Conservation (phyloP, 1,140 invertebrate genomes). For the Phymastichus coffea region DNA sequence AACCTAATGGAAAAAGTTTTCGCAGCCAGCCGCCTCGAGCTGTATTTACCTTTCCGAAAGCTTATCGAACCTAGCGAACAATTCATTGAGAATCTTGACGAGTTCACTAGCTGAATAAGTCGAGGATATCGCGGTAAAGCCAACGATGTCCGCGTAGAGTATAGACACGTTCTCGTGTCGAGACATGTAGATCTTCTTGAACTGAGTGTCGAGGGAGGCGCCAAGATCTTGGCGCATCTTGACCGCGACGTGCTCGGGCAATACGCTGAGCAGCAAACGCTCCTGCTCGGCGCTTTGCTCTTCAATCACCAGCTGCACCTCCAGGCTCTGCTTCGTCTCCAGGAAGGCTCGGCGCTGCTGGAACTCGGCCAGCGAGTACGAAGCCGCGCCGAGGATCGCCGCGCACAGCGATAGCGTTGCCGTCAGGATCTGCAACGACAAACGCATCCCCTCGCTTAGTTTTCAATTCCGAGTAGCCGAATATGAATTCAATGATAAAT, state of each 20-base stretch:
- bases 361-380: constrained; percentile 80
- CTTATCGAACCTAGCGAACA: constrained; percentile 91
- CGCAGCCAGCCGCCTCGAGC: too few relatives aligned
- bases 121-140: constrained; percentile 93
- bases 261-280: constrained; percentile 82
- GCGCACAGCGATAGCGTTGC: constrained; percentile 59
- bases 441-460: background rate
- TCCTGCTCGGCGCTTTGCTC: constrained; percentile 92
- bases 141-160: constrained; percentile 88
- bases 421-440: constrained; percentile 59
- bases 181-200: constrained; percentile 97
- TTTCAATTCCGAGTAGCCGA: background rate
- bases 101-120: constrained; percentile 91
- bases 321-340: constrained; percentile 87
- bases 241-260: constrained; percentile 92
- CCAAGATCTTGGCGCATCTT: constrained; percentile 92
- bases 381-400: constrained; percentile 70
- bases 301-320: constrained; percentile 89
- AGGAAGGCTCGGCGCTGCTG: constrained; percentile 86
- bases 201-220: constrained; percentile 82
- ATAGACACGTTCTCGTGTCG: constrained; percentile 96
- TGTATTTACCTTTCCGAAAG: constrained; percentile 71
- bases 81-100: constrained; percentile 90
- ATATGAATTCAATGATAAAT: too few relatives aligned
- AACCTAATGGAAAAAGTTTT: too few relatives aligned